Conservation (phyloP, 2,113 vertebrate species). For the Sinocyclocheilus anophthalmus region DNA sequence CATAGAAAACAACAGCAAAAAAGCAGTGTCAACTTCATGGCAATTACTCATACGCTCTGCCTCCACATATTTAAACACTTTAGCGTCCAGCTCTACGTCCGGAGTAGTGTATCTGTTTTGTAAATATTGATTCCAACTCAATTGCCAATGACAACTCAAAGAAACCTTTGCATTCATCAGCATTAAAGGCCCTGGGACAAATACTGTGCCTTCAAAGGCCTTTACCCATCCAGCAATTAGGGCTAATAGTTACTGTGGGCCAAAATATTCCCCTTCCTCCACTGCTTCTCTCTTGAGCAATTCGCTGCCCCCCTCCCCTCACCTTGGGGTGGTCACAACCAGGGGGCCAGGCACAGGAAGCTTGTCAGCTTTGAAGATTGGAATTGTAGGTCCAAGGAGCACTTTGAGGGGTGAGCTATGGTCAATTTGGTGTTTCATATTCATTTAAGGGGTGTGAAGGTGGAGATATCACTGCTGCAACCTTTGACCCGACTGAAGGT, state of each 20-base stretch:
- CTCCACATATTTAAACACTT: slow-evolving; percentile 57
- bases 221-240: slow-evolving; percentile 76
- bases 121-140: slow-evolving; percentile 79
- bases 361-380: slow-evolving; percentile 70
- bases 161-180: slow-evolving; percentile 70
- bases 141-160: slow-evolving; percentile 83
- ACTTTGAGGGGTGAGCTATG: slow-evolving; percentile 74
- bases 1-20: background rate
- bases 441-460: slow-evolving; percentile 70
- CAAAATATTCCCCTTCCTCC: slow-evolving; percentile 47
- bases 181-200: slow-evolving; percentile 67
- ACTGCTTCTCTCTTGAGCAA: slow-evolving; percentile 54
- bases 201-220: slow-evolving; percentile 74
- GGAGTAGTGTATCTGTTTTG: slow-evolving; percentile 75
- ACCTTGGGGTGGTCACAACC: slow-evolving; percentile 61
- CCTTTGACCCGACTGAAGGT: slow-evolving; percentile 56
- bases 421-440: slow-evolving; percentile 77
- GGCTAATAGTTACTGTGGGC: slow-evolving; percentile 79
- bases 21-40: slow-evolving; percentile 16
- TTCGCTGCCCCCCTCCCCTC: slow-evolving; percentile 23
- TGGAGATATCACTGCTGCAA: slow-evolving; percentile 64
- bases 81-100: slow-evolving; percentile 43
- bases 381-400: slow-evolving; percentile 72
- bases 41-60: slow-evolving; percentile 46
- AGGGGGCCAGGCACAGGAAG: slow-evolving; percentile 69